Percentiles rank a stretch among this genome's conserved stretches.
Evolutionary conservation across 2,113 vertebrate species (phyloP).

Genomic region (Marcusenius ussheri): DNA sequence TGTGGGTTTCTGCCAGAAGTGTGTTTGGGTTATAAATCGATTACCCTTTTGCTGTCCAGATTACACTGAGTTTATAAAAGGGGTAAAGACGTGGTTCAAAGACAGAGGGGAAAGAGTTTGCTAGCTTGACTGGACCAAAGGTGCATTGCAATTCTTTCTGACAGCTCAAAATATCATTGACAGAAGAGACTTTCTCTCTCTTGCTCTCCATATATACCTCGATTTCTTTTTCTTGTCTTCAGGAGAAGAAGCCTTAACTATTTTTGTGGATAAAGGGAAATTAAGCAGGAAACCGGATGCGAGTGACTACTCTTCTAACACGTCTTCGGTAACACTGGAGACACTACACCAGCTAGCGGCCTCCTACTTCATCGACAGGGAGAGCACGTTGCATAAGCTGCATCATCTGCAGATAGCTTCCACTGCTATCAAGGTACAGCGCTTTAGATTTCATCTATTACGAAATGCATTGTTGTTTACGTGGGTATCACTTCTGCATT

Average conservation of each 20-base stretch:
- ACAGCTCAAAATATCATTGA: neutral
- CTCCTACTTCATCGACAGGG: conserved; percentile 76
- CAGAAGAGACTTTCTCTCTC: neutral
- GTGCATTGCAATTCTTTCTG: neutral
- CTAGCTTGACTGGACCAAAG: neutral
- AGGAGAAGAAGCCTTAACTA: conserved; percentile 95
- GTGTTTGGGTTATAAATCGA: conserved; percentile 45
- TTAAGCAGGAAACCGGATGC: conserved; percentile 79
- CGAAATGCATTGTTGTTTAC: neutral
- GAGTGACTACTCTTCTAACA: conserved; percentile 69
- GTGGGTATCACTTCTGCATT: neutral
- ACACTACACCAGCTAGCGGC: conserved; percentile 72
- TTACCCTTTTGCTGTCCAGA: conserved; percentile 37
- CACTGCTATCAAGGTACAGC: conserved; percentile 74
- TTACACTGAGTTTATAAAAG: conserved; percentile 46
- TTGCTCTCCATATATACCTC: neutral
- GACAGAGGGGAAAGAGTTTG: neutral
- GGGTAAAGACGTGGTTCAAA: neutral
- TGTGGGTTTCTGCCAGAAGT: conserved; percentile 45
- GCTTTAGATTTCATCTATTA: neutral
- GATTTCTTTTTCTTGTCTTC: conserved; percentile 20
- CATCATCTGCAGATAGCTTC: conserved; percentile 79
- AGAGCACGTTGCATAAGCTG: conserved; percentile 67
- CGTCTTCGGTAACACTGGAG: conserved; percentile 62
- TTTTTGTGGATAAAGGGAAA: conserved; percentile 96